These are phyloP conservation scores for honey bee (Apis mellifera) DNA, from an alignment of 1,140 invertebrate genomes.

Conservation along the genomic window Amel_HAv3.1 CM009939.2:5462001-5462500, in stretches of 20 bases:
- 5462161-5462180: constrained; percentile 99
- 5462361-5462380: neutral
- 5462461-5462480: constrained; percentile 97
- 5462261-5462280: constrained; percentile 92
- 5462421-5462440: constrained; percentile 83
- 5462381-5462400: neutral
- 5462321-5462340: constrained; percentile 94
- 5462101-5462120: constrained; percentile 83
- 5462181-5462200: constrained; percentile 97
- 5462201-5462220: constrained; percentile 91
- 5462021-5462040: constrained; percentile 12
- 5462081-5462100: constrained; percentile 32
- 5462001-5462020: constrained; percentile 16
- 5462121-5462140: constrained; percentile 98
- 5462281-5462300: constrained; percentile 94
- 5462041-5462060: neutral
- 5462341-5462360: constrained; percentile 90
- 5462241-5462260: constrained; percentile 96
- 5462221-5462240: constrained; percentile 94
- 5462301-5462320: constrained; percentile 98
- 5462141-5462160: constrained; percentile 94
- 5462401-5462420: neutral
- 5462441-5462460: constrained; percentile 99
- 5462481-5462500: constrained; percentile 94
- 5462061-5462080: neutral